Conservation (phyloP, 2,888 invertebrate genomes). For the Odontothrips loti region DNA sequence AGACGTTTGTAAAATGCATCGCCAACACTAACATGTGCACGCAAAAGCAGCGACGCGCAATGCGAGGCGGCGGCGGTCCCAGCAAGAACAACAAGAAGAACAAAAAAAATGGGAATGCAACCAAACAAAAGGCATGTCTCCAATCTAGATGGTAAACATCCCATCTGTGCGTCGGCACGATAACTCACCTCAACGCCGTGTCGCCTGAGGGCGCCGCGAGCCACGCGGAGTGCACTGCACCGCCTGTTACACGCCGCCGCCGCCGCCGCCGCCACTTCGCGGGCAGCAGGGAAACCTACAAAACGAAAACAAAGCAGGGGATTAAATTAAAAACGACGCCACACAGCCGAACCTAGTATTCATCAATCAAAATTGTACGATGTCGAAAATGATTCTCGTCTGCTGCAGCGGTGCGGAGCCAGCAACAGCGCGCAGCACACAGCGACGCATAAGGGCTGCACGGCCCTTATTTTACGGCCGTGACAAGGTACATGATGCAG, state of each 20-base stretch:
- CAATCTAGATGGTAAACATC: constrained; percentile 20
- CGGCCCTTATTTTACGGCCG: not conserved
- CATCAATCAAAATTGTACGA: too few relatives aligned
- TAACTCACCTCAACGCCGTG: not conserved
- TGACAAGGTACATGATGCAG: not conserved
- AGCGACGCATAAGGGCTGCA: not conserved
- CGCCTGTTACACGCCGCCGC: not conserved
- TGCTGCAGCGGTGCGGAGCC: too few relatives aligned
- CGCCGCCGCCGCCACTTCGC: too few relatives aligned
- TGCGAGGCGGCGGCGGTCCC: not conserved
- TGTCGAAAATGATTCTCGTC: too few relatives aligned
- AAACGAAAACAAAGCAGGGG: too few relatives aligned
- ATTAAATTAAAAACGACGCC: too few relatives aligned
- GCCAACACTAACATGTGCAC: too few relatives aligned
- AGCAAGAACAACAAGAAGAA: not conserved
- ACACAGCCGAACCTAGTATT: too few relatives aligned
- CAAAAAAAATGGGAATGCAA: not conserved
- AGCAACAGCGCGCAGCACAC: too few relatives aligned
- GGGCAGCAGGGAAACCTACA: too few relatives aligned
- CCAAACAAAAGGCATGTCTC: constrained; percentile 24
- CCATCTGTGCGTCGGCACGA: not conserved
- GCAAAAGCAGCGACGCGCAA: too few relatives aligned
- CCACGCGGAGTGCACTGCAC: not conserved
- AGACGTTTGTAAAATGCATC: too few relatives aligned
- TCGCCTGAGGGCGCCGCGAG: not conserved